Evolutionary conservation across 1,140 invertebrate species (phyloP), one percentile per base, ranked within the genome.

Genomic region (Metaphire vulgaris): DNA sequence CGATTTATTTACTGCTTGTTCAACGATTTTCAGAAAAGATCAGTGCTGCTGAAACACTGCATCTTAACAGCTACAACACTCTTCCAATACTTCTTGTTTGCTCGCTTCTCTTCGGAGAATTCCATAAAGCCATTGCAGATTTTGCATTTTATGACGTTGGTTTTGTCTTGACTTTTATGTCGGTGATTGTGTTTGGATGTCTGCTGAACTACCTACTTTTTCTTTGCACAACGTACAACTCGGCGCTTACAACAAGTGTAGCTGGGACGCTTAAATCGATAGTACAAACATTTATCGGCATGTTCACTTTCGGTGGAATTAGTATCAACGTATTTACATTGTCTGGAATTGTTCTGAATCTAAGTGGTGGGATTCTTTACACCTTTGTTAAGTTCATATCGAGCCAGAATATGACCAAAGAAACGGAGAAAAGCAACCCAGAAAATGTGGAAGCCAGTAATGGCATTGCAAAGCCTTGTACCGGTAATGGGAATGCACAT

Each of bases 171-270:
- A 71, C 84, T 12, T 86, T 88, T 75, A 69, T 83, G 33, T 31
- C 82, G 1, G 81, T 88, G 29, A 82, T 88, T 32, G 77, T 81
- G 33, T 79, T 87, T 74, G 88, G 88, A 0, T 84, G 83, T 41
- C 76, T 88, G 1, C 79, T 88, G 29, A 88, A 88, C 79, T 88
- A 87, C 78, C 85, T 87, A 0, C 79, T 88, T 68, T 89, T 89
- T 79, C 81, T 88, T 67, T 88, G 88, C 79, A 88, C 88, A 0
- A 84, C 83, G 70, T 79, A 86, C 67, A 88, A 86, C 29, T 88
- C 86, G 16, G 88, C 88, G 1, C 80, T 89, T 64, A 89, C 88
- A 0, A 88, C 88, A 1, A 87, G 86, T 78, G 81, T 89, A 21
- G 85, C 88, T 1, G 87, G 87, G 1, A 85, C 87, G 0, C 72